These are phyloP conservation scores for Bucco capensis DNA, from an alignment of 2,113 vertebrate genomes.

Conservation along the genomic window DNA sequence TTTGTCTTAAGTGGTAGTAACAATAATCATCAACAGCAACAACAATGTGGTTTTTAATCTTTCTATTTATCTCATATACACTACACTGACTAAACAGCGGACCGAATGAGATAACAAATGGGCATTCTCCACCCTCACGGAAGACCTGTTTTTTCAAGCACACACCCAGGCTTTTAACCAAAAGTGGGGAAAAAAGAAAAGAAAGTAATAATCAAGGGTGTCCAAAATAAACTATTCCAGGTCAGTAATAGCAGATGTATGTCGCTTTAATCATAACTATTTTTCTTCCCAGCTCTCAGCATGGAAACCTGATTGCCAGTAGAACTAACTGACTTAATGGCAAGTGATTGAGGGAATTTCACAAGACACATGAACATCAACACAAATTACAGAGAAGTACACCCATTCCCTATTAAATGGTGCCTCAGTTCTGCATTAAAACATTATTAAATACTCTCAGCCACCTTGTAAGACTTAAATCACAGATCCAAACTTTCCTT, in stretches of 20 bases:
- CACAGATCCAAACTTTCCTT: not conserved
- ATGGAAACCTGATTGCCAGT: conserved; percentile 33
- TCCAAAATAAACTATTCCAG: conserved; percentile 69
- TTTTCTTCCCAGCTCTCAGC: conserved; percentile 55
- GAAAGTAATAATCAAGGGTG: not conserved
- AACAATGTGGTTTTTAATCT: not conserved
- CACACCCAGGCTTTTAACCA: conserved; percentile 57
- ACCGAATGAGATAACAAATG: conserved; percentile 40
- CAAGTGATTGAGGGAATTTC: conserved; percentile 20
- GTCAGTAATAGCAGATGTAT: conserved; percentile 58
- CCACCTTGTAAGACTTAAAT: not conserved
- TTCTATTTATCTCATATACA: conserved; percentile 7
- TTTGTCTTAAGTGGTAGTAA: not conserved
- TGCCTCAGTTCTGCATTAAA: not conserved
- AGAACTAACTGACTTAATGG: conserved; percentile 41
- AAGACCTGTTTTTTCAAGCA: conserved; percentile 66
- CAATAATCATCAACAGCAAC: not conserved
- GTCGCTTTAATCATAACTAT: conserved; percentile 59
- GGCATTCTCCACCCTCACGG: conserved; percentile 25
- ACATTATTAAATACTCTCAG: not conserved
- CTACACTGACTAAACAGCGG: conserved; percentile 23
- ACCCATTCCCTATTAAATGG: not conserved
- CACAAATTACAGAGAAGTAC: not conserved
- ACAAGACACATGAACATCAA: not conserved
- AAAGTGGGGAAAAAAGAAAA: not conserved